Percentiles rank a stretch among this genome's conserved stretches.
Conservation (phyloP, 2,888 invertebrate genomes). For the Caenorhabditis sp. region DNA sequence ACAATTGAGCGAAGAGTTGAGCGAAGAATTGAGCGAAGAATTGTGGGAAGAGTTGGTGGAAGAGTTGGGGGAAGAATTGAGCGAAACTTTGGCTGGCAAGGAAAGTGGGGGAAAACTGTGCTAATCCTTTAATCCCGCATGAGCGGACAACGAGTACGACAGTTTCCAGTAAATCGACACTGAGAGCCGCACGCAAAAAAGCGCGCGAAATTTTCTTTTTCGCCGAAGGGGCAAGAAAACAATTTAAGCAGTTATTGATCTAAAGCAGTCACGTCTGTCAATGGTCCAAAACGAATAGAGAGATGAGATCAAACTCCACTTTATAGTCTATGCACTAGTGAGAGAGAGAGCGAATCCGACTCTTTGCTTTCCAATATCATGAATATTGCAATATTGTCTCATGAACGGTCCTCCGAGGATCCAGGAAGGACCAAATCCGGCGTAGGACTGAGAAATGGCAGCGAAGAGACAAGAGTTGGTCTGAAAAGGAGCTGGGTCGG, state of each 20-base stretch:
- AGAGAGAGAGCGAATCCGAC: constrained; percentile 58
- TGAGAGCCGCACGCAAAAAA: too few species aligned
- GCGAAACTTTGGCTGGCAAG: neutral
- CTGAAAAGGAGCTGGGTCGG: too few species aligned
- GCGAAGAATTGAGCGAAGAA: constrained; percentile 9
- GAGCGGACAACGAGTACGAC: constrained; percentile 1
- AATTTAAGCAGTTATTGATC: too few species aligned
- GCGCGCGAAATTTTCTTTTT: too few species aligned
- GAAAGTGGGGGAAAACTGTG: constrained; percentile 28
- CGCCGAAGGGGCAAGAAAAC: too few species aligned
- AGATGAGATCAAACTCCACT: neutral
- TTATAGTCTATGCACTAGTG: neutral
- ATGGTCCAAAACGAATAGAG: too few species aligned
- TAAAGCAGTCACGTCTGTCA: too few species aligned
- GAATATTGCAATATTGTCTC: constrained; percentile 64
- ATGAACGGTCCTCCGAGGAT: constrained; percentile 69
- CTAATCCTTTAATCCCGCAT: constrained; percentile 44
- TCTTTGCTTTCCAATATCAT: constrained; percentile 58
- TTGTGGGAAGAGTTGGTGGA: neutral
- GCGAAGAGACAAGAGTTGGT: constrained; percentile 50
- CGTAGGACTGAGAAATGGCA: constrained; percentile 45
- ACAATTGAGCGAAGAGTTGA: neutral
- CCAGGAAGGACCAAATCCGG: constrained; percentile 66
- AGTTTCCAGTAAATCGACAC: too few species aligned
- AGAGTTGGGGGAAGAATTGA: neutral